Base-by-base conservation (phyloP, 1,140 invertebrate species). In the Megalonaias nervosa region DNA sequence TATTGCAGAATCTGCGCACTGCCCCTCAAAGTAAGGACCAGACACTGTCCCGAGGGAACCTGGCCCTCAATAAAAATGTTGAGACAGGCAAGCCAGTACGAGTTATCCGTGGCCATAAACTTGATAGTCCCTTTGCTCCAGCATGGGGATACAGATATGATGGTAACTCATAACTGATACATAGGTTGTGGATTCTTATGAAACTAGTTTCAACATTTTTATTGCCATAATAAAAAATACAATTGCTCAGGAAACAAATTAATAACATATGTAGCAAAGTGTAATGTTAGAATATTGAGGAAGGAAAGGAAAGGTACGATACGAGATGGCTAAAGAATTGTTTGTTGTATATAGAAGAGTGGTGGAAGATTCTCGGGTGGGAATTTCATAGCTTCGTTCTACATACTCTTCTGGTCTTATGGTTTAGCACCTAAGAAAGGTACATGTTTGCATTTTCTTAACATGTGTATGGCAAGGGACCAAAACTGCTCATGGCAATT, bases 21-120 rank as follows among this genome's bases (percentile, higher is more conserved):
- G 91, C 91, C 19, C 88, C 91, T 9, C 91, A 92, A 81, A 88
- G 89, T 11, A 91, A 89, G 78, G 89, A 92, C 69, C 91, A 92
- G 75, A 81, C 81, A 17, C 74, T 91, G 72, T 86, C 88, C 4
- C 77, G 87, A 14, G 89, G 88, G 3, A 91, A 89, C 65, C 77
- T 89, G 26, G 89, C 89, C 56, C 79, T 92, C 4, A 85, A 82
- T 59, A 81, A 38, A 17, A 92, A 81, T 82, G 84, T 89, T 14
- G 87, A 90, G 56, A 90, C 84, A 11, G 79, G 83, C 1, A 81
- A 86, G 15, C 90, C 91, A 55, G 89, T 92, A 0, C 68, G 91
- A 38, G 91, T 92, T 0, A 89, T 92, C 38, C 78, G 91, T 31
- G 91, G 91, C 2, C 91, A 90, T 77, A 91, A 92, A 78, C 82